phyloP scores from a whole-genome alignment of 1,140 invertebrate genomes.

The Drosophila nebulosa region DNA sequence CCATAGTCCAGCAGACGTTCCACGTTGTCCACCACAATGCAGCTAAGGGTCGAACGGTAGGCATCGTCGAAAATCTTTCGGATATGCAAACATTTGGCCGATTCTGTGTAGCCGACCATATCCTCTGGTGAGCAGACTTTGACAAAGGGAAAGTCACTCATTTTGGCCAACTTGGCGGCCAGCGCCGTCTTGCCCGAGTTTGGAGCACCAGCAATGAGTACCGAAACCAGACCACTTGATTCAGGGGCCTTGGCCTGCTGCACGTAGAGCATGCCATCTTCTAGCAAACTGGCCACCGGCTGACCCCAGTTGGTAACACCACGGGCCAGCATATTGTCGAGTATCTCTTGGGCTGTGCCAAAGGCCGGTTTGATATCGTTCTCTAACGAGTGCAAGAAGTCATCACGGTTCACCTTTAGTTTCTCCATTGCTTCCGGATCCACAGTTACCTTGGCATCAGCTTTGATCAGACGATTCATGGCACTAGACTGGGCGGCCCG shows the following conservation, averaged over 20 bases:
- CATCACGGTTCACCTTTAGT: conserved; percentile 91
- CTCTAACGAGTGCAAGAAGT: conserved; percentile 97
- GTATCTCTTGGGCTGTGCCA: conserved; percentile 92
- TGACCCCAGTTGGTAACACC: conserved; percentile 97
- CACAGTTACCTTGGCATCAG: conserved; percentile 96
- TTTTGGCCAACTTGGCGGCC: conserved; percentile 96
- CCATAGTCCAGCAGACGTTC: conserved; percentile 98
- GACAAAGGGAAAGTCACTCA: conserved; percentile 98
- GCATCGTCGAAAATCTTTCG: conserved; percentile 99
- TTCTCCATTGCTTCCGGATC: conserved; percentile 98
- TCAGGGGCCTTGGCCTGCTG: conserved; percentile 92
- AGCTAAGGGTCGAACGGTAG: conserved; percentile 97
- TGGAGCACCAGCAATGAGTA: conserved; percentile 95
- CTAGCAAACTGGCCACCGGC: conserved; percentile 91
- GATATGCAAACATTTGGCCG: conserved; percentile 96
- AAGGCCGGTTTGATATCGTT: conserved; percentile 99
- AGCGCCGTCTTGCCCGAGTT: conserved; percentile 98
- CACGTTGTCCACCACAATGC: conserved; percentile 98
- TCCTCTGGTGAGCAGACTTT: conserved; percentile 99
- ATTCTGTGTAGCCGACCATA: conserved; percentile 98
- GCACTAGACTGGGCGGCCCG: conserved; percentile 98
- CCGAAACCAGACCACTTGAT: conserved; percentile 91
- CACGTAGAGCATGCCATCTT: conserved; percentile 95
- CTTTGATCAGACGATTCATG: conserved; percentile 99
- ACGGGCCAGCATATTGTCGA: conserved; percentile 91